Base-by-base conservation (phyloP, 2,797 vertebrate species). In the Scolopax rusticola region DNA sequence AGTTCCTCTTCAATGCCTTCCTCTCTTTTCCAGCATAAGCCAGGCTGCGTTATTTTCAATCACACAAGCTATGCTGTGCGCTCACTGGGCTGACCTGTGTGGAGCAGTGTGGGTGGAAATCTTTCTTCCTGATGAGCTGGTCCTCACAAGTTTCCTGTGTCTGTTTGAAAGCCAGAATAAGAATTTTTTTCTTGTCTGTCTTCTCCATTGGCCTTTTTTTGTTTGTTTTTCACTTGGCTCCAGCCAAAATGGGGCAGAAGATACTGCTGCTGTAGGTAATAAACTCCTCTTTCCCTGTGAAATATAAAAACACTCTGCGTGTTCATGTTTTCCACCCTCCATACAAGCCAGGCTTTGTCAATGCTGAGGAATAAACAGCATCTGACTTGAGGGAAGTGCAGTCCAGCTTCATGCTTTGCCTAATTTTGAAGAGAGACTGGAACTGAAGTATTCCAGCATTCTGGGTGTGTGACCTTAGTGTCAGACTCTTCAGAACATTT, bases 11-110 rank as follows among this genome's bases (percentile, higher is more conserved):
- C 73, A 56, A 8, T 10, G n/a, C 28, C 27, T 54, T 63, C 53
- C 32, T 67, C 15, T 17, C 56, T 53, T 36, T 36, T 27, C 48
- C 69, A 78, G 53, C 8, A 13, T 15, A 10, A 3, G 24, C n/a
- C 36, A 36, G 9, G 36, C 13, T 60, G 43, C 14, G 21, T 12
- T 30, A 4, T 45, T 77, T 83, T n/a, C 56, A 47, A 23, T 12
- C 76, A 5, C 54, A 17, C 67, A 30, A n/a, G 2, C 40, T 5
- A 1, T 0, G 1, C 48, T 40, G 16, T 43, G 50, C 1, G 0
- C 59, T 63, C 27, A 1, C 47, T 40, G 40, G 81, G 19, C 28
- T 78, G 73, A 28, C 53, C 75, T 63, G 5, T 69, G 64, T 54
- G 79, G n/a, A 86, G 32, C 47, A 50, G 15, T 13, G 74, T 57